phyloP scores from a whole-genome alignment of 2,888 invertebrate species.

The Acanthoscelides obtectus region DNA sequence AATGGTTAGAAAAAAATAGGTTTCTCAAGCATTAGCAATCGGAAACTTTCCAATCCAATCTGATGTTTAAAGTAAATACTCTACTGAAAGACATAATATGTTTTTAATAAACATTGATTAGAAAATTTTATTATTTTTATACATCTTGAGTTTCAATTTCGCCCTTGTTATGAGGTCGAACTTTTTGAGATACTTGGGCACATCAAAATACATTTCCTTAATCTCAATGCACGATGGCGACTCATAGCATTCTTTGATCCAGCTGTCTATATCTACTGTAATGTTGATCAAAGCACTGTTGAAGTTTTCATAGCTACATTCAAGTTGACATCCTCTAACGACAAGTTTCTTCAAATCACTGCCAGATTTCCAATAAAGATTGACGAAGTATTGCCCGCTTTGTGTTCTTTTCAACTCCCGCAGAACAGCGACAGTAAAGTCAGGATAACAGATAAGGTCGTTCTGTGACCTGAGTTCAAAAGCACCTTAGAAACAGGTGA shows the following conservation, averaged over 20 bases:
- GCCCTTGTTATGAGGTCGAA: no score
- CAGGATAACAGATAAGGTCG: slow-evolving; percentile 69
- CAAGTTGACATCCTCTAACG: slow-evolving; percentile 61
- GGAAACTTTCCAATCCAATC: not conserved
- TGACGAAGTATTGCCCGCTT: slow-evolving; percentile 32
- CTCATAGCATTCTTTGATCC: not conserved
- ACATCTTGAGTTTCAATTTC: no score
- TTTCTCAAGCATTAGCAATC: not conserved
- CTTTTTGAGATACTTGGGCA: no score
- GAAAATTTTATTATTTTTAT: no score
- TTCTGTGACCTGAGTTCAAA: slow-evolving; percentile 77
- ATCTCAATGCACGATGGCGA: no score
- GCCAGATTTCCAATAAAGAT: slow-evolving; percentile 58
- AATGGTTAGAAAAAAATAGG: not conserved
- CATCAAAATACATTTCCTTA: no score
- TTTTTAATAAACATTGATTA: not conserved
- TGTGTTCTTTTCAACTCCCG: slow-evolving; percentile 58
- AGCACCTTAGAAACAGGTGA: slow-evolving; percentile 52
- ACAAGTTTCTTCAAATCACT: slow-evolving; percentile 53
- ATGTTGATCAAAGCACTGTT: slow-evolving; percentile 51
- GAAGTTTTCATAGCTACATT: slow-evolving; percentile 61
- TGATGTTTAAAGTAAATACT: not conserved
- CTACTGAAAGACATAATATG: not conserved
- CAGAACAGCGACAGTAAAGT: slow-evolving; percentile 64
- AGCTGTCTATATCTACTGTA: not conserved